phyloP scores from a whole-genome alignment of 2,797 vertebrate species.

The Enteromius radiatus region DNA sequence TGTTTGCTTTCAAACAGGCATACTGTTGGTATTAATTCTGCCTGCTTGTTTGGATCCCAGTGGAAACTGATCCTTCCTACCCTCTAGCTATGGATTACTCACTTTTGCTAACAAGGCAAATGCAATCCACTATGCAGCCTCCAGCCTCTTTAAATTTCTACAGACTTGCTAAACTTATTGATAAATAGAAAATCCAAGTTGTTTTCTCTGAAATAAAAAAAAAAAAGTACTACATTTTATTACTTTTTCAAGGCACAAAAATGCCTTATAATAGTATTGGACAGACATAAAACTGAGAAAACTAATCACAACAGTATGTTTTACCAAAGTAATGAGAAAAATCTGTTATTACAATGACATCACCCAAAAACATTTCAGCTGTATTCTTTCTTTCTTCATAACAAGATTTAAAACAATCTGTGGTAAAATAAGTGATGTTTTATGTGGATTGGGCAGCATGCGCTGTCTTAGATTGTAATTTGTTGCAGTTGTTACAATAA shows the following conservation, averaged over 20 bases:
- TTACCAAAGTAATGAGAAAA: conserved; percentile 42
- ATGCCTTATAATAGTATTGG: conserved; percentile 21
- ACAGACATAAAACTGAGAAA: conserved; percentile 22
- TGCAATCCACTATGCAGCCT: conserved; percentile 9
- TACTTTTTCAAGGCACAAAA: conserved; percentile 20
- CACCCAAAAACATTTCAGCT: conserved; percentile 29
- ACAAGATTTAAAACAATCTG: conserved; percentile 44
- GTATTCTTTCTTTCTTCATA: conserved; percentile 26
- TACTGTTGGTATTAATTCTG: conserved; percentile 35
- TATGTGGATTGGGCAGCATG: conserved; percentile 38
- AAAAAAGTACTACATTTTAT: conserved; percentile 22
- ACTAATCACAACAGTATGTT: conserved; percentile 47
- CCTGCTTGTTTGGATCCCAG: conserved; percentile 51
- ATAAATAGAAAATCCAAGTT: conserved; percentile 19
- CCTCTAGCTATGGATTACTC: conserved; percentile 65
- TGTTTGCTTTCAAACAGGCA: conserved; percentile 25
- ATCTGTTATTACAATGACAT: conserved; percentile 42
- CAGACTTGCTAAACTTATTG: conserved; percentile 7
- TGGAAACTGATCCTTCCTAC: conserved; percentile 65
- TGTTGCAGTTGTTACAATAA: conserved; percentile 28
- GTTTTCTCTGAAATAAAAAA: not conserved
- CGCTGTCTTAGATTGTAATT: conserved; percentile 20
- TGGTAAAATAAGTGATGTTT: conserved; percentile 35
- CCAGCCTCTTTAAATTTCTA: conserved; percentile 1
- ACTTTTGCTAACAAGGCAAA: conserved; percentile 36